Conservation (phyloP, 1,140 invertebrate species). For the Drosophila ananassae region DNA sequence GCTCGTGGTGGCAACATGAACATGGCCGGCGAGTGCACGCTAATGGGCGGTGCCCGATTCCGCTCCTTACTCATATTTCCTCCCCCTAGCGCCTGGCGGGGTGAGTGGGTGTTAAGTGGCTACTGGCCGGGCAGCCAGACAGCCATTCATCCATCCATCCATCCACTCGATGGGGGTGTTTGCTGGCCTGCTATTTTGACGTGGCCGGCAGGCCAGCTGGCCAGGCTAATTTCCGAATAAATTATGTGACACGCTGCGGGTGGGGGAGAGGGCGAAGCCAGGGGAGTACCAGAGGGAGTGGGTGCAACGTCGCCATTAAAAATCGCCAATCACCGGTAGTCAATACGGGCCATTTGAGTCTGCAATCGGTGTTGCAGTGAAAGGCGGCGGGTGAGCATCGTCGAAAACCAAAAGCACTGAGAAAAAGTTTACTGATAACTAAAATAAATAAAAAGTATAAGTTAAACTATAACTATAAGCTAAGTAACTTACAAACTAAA, state of each 20-base stretch:
- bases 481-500: no score
- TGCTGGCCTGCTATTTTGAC: slow-evolving; percentile 47
- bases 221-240: slow-evolving; percentile 65
- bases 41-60: slow-evolving; percentile 57
- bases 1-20: slow-evolving; percentile 27
- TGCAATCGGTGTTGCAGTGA: slow-evolving; percentile 44
- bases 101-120: slow-evolving; percentile 61
- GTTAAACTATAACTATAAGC: neutral
- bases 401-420: slow-evolving; percentile 1
- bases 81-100: slow-evolving; percentile 10
- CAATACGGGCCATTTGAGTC: slow-evolving; percentile 40
- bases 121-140: slow-evolving; percentile 38
- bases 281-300: slow-evolving; percentile 21
- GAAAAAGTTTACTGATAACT: neutral
- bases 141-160: slow-evolving; percentile 18
- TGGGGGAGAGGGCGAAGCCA: neutral
- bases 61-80: slow-evolving; percentile 17
- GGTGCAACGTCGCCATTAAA: slow-evolving; percentile 40
- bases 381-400: slow-evolving; percentile 67
- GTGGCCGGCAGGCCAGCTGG: slow-evolving; percentile 62
- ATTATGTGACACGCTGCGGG: slow-evolving; percentile 52
- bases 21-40: slow-evolving; percentile 67
- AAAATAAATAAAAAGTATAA: neutral
- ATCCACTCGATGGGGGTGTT: slow-evolving; percentile 37
- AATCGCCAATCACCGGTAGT: slow-evolving; percentile 56